These are phyloP conservation scores for Synergus itoensis DNA, from an alignment of 2,888 invertebrate species.

Conservation along the genomic window DNA sequence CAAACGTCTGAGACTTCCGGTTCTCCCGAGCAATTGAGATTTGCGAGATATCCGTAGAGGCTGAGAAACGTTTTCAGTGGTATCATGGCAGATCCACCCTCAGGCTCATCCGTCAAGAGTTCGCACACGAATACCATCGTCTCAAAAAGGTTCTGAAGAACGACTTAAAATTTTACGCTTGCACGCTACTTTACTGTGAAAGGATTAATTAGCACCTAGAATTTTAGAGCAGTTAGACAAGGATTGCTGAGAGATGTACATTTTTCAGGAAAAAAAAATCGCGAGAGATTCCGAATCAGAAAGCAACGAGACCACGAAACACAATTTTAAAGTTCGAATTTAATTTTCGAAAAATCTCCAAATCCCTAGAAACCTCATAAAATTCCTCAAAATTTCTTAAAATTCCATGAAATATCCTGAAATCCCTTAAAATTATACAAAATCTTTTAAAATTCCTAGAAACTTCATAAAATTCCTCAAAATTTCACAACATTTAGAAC, in stretches of 20 bases:
- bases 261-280: background rate
- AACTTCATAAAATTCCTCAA: too few species aligned
- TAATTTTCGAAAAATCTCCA: too few species aligned
- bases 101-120: conserved; percentile 88
- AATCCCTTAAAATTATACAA: too few species aligned
- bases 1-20: conserved; percentile 40
- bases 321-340: too few species aligned
- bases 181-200: conserved; percentile 32
- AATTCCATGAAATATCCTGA: too few species aligned
- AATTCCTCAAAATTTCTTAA: too few species aligned
- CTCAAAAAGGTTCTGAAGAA: conserved; percentile 83
- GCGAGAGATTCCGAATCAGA: background rate
- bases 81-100: conserved; percentile 89
- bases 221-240: conserved; percentile 12
- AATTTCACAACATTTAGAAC: too few species aligned
- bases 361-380: too few species aligned
- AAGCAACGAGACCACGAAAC: too few species aligned
- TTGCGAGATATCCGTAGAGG: conserved; percentile 75
- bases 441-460: too few species aligned
- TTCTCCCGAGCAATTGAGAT: conserved; percentile 67
- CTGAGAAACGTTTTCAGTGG: conserved; percentile 82
- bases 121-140: conserved; percentile 91
- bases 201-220: conserved; percentile 27
- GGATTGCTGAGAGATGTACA: conserved; percentile 3
- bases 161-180: conserved; percentile 21